phyloP scores from a whole-genome alignment of 2,888 invertebrate genomes.

The Nineta flava region DNA sequence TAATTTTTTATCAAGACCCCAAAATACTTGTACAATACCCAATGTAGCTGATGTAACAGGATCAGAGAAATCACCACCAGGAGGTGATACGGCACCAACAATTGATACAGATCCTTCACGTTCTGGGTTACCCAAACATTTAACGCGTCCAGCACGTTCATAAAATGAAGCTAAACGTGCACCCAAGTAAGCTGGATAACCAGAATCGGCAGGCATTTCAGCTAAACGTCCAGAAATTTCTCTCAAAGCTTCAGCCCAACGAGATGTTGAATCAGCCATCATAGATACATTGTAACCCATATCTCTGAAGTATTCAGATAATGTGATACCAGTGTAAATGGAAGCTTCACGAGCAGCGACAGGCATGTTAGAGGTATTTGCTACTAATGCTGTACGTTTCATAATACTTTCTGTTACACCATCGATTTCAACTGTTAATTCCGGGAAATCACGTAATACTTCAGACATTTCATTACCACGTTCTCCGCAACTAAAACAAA shows the following conservation, averaged over 20 bases:
- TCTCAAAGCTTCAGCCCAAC: conserved; percentile 99
- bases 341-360: conserved; percentile 99
- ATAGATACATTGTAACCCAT: conserved; percentile 99
- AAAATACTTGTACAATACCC: conserved; percentile 98
- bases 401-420: conserved; percentile 96
- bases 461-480: conserved; percentile 99
- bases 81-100: conserved; percentile 98
- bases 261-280: conserved; percentile 99
- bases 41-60: conserved; percentile 98
- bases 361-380: conserved; percentile 99
- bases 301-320: conserved; percentile 98
- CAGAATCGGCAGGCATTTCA: conserved; percentile 99
- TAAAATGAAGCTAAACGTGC: conserved; percentile 98
- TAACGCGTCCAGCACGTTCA: conserved; percentile 96
- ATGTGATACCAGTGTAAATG: conserved; percentile 97
- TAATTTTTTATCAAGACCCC: conserved; percentile 97
- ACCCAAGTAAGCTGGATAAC: conserved; percentile 98
- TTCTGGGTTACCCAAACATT: conserved; percentile 94
- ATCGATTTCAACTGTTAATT: conserved; percentile 92
- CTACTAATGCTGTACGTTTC: conserved; percentile 98
- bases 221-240: conserved; percentile 99
- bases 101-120: conserved; percentile 98
- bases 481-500: conserved; percentile 94
- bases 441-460: conserved; percentile 96
- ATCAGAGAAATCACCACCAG: conserved; percentile 99